Evolutionary conservation across 2,797 vertebrate genomes (phyloP).

Genomic region (Uromys caudimaculatus): DNA sequence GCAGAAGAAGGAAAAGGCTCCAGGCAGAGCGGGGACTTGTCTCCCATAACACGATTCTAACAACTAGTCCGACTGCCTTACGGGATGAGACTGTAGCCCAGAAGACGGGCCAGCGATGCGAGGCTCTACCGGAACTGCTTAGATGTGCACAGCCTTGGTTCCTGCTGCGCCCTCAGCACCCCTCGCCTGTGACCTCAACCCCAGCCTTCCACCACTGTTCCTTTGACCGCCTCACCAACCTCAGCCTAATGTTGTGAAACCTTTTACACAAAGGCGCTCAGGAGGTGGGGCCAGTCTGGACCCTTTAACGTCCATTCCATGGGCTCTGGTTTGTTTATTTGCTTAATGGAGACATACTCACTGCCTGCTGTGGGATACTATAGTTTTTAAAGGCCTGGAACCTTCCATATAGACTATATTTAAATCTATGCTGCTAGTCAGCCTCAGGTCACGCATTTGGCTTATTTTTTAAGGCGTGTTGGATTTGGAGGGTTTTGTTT

Average conservation of each 20-base stretch:
- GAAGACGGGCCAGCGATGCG: accelerated
- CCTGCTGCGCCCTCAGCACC: not conserved
- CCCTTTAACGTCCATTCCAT: not conserved
- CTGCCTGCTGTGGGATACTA: not conserved
- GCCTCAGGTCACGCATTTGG: not conserved
- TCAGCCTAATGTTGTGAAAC: not conserved
- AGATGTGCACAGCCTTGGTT: not conserved
- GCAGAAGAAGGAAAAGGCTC: not conserved
- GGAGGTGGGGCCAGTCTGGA: not conserved
- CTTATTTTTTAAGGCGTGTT: not conserved
- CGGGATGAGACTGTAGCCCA: not conserved
- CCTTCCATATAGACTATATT: not conserved
- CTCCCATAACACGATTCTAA: not conserved
- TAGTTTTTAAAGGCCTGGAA: not conserved
- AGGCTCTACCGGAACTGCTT: not conserved
- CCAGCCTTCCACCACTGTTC: not conserved
- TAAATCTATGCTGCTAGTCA: not conserved
- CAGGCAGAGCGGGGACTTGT: not conserved
- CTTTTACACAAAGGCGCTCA: not conserved
- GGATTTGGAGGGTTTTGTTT: not conserved
- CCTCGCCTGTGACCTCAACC: constrained; percentile 39
- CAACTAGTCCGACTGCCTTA: not conserved
- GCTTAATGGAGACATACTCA: not conserved
- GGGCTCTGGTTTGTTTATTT: not conserved
- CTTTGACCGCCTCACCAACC: not conserved